Conservation (phyloP, 2,113 vertebrate species). For the Corythoichthys haematopterus region DNA sequence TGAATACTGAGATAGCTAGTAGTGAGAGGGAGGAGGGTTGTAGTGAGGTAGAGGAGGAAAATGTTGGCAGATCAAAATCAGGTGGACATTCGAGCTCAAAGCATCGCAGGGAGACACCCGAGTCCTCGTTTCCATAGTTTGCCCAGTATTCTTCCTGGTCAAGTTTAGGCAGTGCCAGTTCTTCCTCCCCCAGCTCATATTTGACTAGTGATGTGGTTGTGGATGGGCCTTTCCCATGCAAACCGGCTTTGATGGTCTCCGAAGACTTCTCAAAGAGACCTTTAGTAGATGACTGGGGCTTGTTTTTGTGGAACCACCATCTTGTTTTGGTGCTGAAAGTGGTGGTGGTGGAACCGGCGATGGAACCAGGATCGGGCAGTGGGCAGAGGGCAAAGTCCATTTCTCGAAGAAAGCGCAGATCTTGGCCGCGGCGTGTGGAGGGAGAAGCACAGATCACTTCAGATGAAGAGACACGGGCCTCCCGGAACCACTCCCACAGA, state of each 20-base stretch:
- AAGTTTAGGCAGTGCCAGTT: conserved; percentile 75
- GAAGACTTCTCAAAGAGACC: conserved; percentile 76
- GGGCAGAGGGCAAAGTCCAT: conserved; percentile 84
- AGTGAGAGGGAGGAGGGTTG: conserved; percentile 48
- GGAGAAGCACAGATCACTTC: conserved; percentile 85
- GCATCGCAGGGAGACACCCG: conserved; percentile 72
- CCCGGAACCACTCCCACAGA: conserved; percentile 91
- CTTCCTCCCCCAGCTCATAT: conserved; percentile 75
- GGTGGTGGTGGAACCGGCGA: conserved; percentile 75
- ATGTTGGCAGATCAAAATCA: conserved; percentile 68
- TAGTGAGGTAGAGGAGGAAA: conserved; percentile 55
- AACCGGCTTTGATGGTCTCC: conserved; percentile 78
- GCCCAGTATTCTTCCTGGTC: conserved; percentile 81
- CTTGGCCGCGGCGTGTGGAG: conserved; percentile 76
- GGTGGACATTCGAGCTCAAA: conserved; percentile 76
- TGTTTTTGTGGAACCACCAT: conserved; percentile 82
- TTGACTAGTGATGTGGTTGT: conserved; percentile 71
- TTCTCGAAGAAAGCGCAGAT: conserved; percentile 85
- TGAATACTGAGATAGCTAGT: conserved; percentile 54
- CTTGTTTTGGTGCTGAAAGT: conserved; percentile 81
- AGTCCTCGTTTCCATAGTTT: conserved; percentile 80
- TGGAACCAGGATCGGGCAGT: conserved; percentile 76
- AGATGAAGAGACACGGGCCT: conserved; percentile 84
- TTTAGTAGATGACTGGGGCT: conserved; percentile 82
- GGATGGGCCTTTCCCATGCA: conserved; percentile 66